phyloP scores from a whole-genome alignment of 2,113 vertebrate species.

The Lutjanus erythropterus region DNA sequence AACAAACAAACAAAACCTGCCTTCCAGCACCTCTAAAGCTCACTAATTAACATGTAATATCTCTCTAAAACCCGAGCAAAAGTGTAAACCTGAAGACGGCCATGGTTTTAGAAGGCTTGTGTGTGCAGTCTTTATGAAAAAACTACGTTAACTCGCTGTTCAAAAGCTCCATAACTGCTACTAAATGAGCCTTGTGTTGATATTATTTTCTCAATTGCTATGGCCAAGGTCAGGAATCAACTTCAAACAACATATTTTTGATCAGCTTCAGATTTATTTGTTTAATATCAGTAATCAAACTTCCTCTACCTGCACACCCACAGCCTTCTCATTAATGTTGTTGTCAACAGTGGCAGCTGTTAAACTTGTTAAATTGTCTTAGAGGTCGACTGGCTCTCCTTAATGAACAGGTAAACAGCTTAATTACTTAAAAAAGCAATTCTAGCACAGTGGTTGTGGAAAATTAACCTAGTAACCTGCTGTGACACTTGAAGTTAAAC shows the following conservation, averaged over 20 bases:
- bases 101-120: not conserved
- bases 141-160: not conserved
- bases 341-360: slow-evolving; percentile 41
- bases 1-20: not conserved
- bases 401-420: slow-evolving; percentile 63
- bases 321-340: slow-evolving; percentile 20
- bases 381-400: slow-evolving; percentile 22
- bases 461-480: slow-evolving; percentile 62
- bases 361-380: slow-evolving; percentile 26
- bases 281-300: slow-evolving; percentile 22
- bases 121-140: not conserved
- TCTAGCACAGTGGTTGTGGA: slow-evolving; percentile 40
- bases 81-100: not conserved
- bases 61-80: not conserved
- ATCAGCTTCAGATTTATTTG: not conserved
- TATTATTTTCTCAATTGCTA: not conserved
- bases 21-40: not conserved
- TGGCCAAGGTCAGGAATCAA: slow-evolving; percentile 5
- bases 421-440: slow-evolving; percentile 58
- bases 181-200: not conserved
- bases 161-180: not conserved
- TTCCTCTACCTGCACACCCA: not conserved
- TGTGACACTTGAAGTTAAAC: slow-evolving; percentile 27
- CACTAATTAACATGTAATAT: not conserved
- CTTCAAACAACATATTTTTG: not conserved